Evolutionary conservation across 2,113 vertebrate species (phyloP).

Genomic region (Uria aalge): DNA sequence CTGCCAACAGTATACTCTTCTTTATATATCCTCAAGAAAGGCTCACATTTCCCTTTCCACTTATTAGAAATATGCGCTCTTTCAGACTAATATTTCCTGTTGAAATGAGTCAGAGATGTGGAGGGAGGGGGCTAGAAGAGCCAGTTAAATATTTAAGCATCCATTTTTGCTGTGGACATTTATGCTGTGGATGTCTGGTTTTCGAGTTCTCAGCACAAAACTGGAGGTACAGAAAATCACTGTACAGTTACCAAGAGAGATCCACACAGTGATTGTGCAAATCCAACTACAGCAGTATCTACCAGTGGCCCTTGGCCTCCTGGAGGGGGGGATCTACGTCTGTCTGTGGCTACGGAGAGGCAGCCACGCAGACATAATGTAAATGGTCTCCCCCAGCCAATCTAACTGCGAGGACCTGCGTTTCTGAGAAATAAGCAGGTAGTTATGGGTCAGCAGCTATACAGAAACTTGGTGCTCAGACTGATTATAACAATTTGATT

Average conservation of each 20-base stretch:
- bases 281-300: not conserved
- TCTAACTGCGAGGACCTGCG: not conserved
- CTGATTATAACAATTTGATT: not conserved
- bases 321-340: not conserved
- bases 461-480: not conserved
- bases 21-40: not conserved
- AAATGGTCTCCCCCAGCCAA: not conserved
- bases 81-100: not conserved
- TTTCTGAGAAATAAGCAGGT: slow-evolving; percentile 1
- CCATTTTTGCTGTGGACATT: not conserved
- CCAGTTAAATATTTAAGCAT: not conserved
- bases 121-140: not conserved
- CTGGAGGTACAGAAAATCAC: not conserved
- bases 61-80: not conserved
- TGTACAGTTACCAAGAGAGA: not conserved
- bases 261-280: not conserved
- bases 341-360: not conserved
- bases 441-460: slow-evolving; percentile 14
- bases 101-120: not conserved
- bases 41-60: not conserved
- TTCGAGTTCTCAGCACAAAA: not conserved
- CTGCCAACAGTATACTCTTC: not conserved
- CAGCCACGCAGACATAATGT: not conserved
- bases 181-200: not conserved
- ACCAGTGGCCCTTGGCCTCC: not conserved